Evolutionary conservation across 2,888 invertebrate species (phyloP), one percentile per base, ranked within the genome.

Genomic region (Glaucopsyche alexis): DNA sequence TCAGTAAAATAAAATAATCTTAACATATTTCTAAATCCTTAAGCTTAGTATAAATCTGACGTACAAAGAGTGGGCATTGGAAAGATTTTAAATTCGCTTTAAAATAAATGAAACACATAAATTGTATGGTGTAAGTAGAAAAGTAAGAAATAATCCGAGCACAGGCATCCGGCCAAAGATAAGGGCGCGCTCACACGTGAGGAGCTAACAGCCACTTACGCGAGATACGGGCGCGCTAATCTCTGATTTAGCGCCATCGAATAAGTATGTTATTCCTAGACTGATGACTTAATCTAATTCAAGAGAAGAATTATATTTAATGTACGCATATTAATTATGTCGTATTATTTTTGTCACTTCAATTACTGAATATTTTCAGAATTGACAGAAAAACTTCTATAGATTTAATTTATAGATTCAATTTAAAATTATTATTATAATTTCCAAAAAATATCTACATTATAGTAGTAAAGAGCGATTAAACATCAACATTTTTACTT

Each of bases 101-200:
- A 69, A 64, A 72, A 72, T 73, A 65, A 72, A 45, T 52, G 72
- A 72, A 72, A 67, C 72, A 67, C 72, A 72, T 72, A 69, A 72
- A 72, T 72, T 67, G 72, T 72, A 67, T 45, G 67, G 72, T 69
- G 75, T 72, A 73, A 73, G 70, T 70, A 71, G 66, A 64, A 74
- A 65, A 66, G 69, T 45, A 74, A 74, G 66, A 73, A 74, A 75
- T 75, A 77, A 77, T 77, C 76, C 74, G 42, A 71, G 45, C 71
- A 71, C 71, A 76, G 78, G 79, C 79, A 76, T 55, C 65, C 76
- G 71, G 79, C 79, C 79, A 79, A 76, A 74, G 79, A 77, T 79
- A 76, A 76, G 74, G 78, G 73, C 76, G 72, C 75, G 75, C 78
- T 74, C 73, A 74, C 77, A 77, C 77, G 76, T 75, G 75, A 75